phyloP scores from a whole-genome alignment of 1,140 invertebrate genomes.

The Drosophila kikkawai region DNA sequence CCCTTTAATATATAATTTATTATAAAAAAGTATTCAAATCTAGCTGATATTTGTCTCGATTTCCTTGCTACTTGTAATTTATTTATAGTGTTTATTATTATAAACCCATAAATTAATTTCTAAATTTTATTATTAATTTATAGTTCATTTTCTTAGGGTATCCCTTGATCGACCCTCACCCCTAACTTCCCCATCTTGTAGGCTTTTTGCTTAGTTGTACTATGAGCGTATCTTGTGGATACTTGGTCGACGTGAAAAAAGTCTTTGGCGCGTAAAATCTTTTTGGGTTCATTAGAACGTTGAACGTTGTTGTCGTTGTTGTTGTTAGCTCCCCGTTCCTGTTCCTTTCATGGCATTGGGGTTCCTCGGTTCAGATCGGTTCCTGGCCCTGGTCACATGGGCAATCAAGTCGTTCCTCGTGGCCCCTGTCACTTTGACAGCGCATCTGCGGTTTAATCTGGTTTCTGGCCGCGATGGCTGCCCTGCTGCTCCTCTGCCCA shows the following conservation, averaged over 20 bases:
- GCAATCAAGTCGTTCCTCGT: constrained; percentile 77
- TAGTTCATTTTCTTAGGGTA: neutral
- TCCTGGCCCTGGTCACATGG: constrained; percentile 51
- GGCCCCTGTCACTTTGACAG: constrained; percentile 78
- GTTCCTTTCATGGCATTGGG: neutral
- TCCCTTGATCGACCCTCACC: neutral
- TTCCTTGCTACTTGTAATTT: neutral
- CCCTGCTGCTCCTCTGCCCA: constrained; percentile 34
- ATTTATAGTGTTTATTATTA: neutral
- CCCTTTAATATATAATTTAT: no score
- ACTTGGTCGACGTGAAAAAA: constrained; percentile 67
- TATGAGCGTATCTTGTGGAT: constrained; percentile 52
- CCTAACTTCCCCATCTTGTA: neutral
- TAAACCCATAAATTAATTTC: neutral
- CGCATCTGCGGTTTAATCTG: constrained; percentile 80
- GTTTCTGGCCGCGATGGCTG: constrained; percentile 50
- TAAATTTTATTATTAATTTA: no score
- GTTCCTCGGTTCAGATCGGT: constrained; percentile 17
- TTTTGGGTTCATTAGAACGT: constrained; percentile 82
- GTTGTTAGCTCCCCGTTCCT: neutral
- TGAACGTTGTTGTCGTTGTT: constrained; percentile 59
- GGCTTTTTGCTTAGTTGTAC: constrained; percentile 52
- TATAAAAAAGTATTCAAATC: no score
- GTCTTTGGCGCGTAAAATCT: constrained; percentile 80
- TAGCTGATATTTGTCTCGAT: neutral